These are phyloP conservation scores for Chrysolina americana DNA, from an alignment of 2,888 invertebrate genomes.

Conservation along the genomic window DNA sequence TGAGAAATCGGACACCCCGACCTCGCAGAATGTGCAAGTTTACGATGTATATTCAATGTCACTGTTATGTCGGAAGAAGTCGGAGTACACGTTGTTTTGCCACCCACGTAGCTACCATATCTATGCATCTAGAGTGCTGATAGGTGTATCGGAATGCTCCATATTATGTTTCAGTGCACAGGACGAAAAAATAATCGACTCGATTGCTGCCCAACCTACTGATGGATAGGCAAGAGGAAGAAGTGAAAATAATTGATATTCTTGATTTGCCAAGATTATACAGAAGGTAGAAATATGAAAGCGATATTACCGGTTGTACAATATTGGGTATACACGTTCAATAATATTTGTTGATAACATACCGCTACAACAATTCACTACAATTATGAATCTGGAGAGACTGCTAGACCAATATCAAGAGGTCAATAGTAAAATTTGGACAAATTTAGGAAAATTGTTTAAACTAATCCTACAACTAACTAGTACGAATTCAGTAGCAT, in stretches of 20 bases:
- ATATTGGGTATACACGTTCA: too few species aligned
- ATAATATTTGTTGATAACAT: too few species aligned
- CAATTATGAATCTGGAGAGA: too few species aligned
- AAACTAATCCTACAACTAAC: too few species aligned
- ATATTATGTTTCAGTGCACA: conserved; percentile 5
- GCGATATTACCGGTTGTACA: too few species aligned
- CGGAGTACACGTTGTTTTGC: conserved; percentile 15
- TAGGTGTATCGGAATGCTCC: conserved; percentile 21
- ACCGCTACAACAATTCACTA: too few species aligned
- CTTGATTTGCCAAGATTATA: too few species aligned
- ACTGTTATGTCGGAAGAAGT: conserved; percentile 40
- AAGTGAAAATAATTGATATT: neutral
- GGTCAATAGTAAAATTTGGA: too few species aligned
- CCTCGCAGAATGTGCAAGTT: conserved; percentile 31
- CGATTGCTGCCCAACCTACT: neutral
- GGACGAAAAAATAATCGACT: neutral
- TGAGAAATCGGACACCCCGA: conserved; percentile 33
- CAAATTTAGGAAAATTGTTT: too few species aligned
- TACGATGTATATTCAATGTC: conserved; percentile 40
- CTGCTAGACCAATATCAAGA: too few species aligned
- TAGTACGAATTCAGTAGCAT: too few species aligned
- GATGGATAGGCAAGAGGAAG: neutral
- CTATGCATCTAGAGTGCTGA: conserved; percentile 24
- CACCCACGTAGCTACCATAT: conserved; percentile 30
- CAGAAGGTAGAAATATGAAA: too few species aligned